Evolutionary conservation across 2,888 invertebrate genomes (phyloP).

Genomic region (Gerris lacustris): DNA sequence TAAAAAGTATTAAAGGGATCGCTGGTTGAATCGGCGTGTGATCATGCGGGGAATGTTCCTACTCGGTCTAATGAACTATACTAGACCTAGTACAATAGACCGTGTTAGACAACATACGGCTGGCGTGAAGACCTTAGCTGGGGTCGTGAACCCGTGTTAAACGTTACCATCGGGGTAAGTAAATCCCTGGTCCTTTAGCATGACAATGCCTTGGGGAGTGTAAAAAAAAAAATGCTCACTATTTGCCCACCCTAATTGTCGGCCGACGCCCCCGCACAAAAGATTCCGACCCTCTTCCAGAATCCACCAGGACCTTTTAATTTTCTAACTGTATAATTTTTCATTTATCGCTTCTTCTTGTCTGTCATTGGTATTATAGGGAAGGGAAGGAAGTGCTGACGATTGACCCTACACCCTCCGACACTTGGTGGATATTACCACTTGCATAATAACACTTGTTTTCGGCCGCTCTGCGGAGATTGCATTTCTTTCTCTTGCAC

Average conservation of each 20-base stretch:
- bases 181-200: background rate
- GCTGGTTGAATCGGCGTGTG: background rate
- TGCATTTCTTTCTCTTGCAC: too few species aligned
- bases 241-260: constrained; percentile 1
- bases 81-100: background rate
- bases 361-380: background rate
- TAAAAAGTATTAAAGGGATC: background rate
- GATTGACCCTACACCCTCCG: background rate
- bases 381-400: background rate
- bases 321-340: constrained; percentile 5
- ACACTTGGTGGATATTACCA: too few species aligned
- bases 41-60: background rate
- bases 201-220: background rate
- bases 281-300: background rate
- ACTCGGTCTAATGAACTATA: background rate
- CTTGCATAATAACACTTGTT: too few species aligned
- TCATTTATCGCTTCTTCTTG: background rate
- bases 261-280: constrained; percentile 1
- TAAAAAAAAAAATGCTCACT: background rate
- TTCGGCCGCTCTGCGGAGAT: too few species aligned
- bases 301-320: background rate
- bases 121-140: background rate
- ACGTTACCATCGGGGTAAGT: background rate
- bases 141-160: background rate
- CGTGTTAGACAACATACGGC: constrained; percentile 2